Percentiles rank a stretch among this genome's conserved stretches.
Conservation (phyloP, 2,797 vertebrate species). For the Heterohyrax brucei region DNA sequence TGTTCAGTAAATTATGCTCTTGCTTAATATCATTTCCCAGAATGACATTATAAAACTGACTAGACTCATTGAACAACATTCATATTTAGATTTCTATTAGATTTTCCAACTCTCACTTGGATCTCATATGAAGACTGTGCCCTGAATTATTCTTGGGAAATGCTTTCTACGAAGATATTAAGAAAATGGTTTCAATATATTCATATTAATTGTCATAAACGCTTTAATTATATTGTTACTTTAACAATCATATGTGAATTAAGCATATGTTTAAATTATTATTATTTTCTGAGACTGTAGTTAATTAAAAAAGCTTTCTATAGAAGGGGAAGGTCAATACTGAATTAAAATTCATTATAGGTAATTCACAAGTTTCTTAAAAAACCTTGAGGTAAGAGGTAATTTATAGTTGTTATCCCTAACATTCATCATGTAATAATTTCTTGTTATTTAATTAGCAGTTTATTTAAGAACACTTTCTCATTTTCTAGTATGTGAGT, state of each 20-base stretch:
- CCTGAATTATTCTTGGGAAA: slow-evolving; percentile 26
- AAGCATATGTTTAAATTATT: not conserved
- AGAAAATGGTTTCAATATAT: too few species aligned
- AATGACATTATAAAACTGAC: slow-evolving; percentile 21
- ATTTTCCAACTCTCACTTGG: slow-evolving; percentile 40
- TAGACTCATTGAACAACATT: not conserved
- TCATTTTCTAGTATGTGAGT: not conserved
- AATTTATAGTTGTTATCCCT: not conserved
- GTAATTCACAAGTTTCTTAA: not conserved
- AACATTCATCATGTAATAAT: not conserved
- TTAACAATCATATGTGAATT: slow-evolving; percentile 24
- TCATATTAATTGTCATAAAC: slow-evolving; percentile 9
- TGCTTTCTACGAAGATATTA: slow-evolving; percentile 6
- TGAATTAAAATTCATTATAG: slow-evolving; percentile 4
- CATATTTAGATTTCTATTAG: slow-evolving; percentile 5
- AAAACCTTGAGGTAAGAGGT: not conserved
- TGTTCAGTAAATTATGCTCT: slow-evolving; percentile 7
- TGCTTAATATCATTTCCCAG: not conserved
- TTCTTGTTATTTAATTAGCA: not conserved
- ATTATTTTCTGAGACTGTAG: not conserved
- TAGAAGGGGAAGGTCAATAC: not conserved
- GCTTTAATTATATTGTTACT: not conserved
- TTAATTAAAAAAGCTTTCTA: slow-evolving; percentile 13
- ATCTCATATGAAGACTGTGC: slow-evolving; percentile 20
- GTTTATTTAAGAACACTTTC: not conserved